phyloP scores from a whole-genome alignment of 2,888 invertebrate species.

The Cecidostiba fungosa region DNA sequence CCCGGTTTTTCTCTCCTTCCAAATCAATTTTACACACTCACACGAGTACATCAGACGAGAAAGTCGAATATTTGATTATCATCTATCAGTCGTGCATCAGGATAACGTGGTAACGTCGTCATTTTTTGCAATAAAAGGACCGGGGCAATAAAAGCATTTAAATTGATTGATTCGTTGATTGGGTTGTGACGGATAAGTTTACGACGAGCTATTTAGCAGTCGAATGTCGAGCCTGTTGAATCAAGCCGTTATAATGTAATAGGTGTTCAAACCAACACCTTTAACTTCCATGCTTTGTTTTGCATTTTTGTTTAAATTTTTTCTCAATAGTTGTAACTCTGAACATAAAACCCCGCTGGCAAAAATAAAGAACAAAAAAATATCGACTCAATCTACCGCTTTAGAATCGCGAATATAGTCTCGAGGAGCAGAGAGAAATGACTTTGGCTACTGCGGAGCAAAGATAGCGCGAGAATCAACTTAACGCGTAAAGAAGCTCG shows the following conservation, averaged over 20 bases:
- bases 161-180: slow-evolving; percentile 53
- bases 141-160: slow-evolving; percentile 29
- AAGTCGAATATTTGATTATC: slow-evolving; percentile 32
- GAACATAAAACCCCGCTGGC: background rate
- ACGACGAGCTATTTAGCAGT: slow-evolving; percentile 25
- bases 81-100: slow-evolving; percentile 17
- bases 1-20: background rate
- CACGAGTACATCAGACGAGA: slow-evolving; percentile 5
- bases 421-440: background rate
- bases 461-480: slow-evolving; percentile 44
- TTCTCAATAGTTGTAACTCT: background rate
- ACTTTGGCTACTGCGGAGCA: background rate
- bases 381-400: background rate
- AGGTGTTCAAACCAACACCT: slow-evolving; percentile 29
- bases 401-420: background rate
- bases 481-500: slow-evolving; percentile 42
- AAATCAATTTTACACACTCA: slow-evolving; percentile 24
- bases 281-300: slow-evolving; percentile 1
- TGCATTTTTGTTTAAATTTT: slow-evolving; percentile 28
- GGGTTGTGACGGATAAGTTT: slow-evolving; percentile 42
- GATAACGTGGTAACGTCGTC: slow-evolving; percentile 16
- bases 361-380: background rate
- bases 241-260: slow-evolving; percentile 5
- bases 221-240: slow-evolving; percentile 9
- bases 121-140: slow-evolving; percentile 30